Evolutionary conservation across 2,113 vertebrate genomes (phyloP).

Genomic region (Mesocricetus auratus): DNA sequence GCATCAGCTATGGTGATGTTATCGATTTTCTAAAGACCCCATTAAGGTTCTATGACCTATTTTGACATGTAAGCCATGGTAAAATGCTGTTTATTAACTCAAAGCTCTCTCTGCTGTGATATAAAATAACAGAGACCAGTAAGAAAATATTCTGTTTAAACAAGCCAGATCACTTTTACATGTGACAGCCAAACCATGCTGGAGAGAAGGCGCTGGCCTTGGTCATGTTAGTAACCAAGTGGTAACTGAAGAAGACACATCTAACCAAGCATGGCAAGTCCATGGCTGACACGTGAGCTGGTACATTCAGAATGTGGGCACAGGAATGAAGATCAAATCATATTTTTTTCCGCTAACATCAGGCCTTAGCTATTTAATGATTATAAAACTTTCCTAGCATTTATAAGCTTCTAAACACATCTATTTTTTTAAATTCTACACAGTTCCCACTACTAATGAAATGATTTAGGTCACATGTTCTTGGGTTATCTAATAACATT

Average conservation of each 20-base stretch:
- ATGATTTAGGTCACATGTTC: slow-evolving; percentile 75
- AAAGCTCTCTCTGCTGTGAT: slow-evolving; percentile 62
- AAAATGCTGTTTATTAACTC: slow-evolving; percentile 71
- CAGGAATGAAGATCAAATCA: slow-evolving; percentile 65
- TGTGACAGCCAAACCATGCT: slow-evolving; percentile 73
- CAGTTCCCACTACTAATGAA: slow-evolving; percentile 72
- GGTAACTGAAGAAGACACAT: slow-evolving; percentile 86
- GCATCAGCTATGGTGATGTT: slow-evolving; percentile 35
- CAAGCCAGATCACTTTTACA: slow-evolving; percentile 79
- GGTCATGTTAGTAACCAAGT: slow-evolving; percentile 82
- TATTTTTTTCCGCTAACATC: slow-evolving; percentile 51
- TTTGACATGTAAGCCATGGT: slow-evolving; percentile 70
- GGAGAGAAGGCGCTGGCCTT: slow-evolving; percentile 77
- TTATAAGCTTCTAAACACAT: slow-evolving; percentile 77
- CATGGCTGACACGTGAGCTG: slow-evolving; percentile 65
- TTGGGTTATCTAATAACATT: slow-evolving; percentile 76
- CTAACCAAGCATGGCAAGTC: slow-evolving; percentile 81
- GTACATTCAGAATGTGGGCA: slow-evolving; percentile 73
- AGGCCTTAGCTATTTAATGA: slow-evolving; percentile 76
- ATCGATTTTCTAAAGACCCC: slow-evolving; percentile 42
- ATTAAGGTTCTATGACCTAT: slow-evolving; percentile 71
- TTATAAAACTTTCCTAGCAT: slow-evolving; percentile 77
- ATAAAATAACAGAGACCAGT: slow-evolving; percentile 63
- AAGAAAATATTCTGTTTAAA: slow-evolving; percentile 80
- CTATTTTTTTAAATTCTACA: slow-evolving; percentile 70